These are phyloP conservation scores for Drosophila busckii DNA, from an alignment of 1,140 invertebrate species.

Conservation along the genomic window DNA sequence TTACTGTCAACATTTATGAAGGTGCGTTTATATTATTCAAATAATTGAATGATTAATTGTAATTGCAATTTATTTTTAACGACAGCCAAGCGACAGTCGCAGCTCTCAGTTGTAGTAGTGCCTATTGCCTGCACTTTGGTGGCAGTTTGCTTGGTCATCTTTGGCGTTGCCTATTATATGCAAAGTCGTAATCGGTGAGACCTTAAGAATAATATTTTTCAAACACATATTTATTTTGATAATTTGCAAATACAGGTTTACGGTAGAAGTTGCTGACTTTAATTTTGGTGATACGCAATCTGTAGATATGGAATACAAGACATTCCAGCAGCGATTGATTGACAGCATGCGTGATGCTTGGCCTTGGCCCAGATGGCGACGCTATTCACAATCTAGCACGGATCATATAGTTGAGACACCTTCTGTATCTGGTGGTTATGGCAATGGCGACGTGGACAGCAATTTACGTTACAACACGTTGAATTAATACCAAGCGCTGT, in stretches of 20 bases:
- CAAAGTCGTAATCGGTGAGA: slow-evolving; percentile 86
- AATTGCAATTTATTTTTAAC: slow-evolving; percentile 34
- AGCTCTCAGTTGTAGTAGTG: slow-evolving; percentile 91
- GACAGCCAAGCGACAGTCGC: slow-evolving; percentile 86
- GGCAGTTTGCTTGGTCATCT: slow-evolving; percentile 89
- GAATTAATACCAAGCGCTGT: slow-evolving; percentile 37
- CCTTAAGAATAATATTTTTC: not conserved
- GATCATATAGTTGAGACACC: slow-evolving; percentile 65
- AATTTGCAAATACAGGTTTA: slow-evolving; percentile 81
- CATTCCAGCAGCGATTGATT: slow-evolving; percentile 87
- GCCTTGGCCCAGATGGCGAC: slow-evolving; percentile 51
- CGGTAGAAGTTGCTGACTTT: slow-evolving; percentile 91
- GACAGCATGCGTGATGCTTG: slow-evolving; percentile 84
- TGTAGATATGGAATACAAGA: slow-evolving; percentile 90
- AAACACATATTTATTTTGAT: no score
- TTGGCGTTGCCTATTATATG: slow-evolving; percentile 90
- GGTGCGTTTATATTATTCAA: slow-evolving; percentile 79
- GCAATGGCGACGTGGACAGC: slow-evolving; percentile 63
- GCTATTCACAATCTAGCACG: slow-evolving; percentile 57
- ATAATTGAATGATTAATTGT: not conserved
- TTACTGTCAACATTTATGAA: slow-evolving; percentile 89
- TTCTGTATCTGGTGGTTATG: slow-evolving; percentile 23
- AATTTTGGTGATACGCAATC: slow-evolving; percentile 88
- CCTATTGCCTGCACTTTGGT: slow-evolving; percentile 88
- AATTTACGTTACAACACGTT: slow-evolving; percentile 73